Base-by-base conservation (phyloP, 2,797 vertebrate species). In the Arnoldichthys spilopterus region DNA sequence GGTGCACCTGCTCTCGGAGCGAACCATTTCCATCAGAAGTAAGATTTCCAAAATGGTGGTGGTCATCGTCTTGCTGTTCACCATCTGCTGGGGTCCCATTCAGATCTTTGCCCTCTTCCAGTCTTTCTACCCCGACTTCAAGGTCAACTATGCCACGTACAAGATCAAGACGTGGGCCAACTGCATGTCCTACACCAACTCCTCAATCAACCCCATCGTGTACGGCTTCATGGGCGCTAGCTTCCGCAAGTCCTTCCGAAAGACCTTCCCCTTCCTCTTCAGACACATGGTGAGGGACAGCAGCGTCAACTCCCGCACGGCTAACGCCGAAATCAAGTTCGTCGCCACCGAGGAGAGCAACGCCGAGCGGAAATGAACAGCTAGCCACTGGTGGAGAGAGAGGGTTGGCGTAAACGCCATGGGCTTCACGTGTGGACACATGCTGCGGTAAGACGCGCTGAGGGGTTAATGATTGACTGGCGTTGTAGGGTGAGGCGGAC, bases 111-210 rank as follows among this genome's bases (percentile, higher is more conserved):
- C 90, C 82, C 92, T 95, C 26, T 94, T 94, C 74, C 94, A 95
- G 83, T 94, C 93, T 4, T 95, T 95, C 85, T 91, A 95, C 82
- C 92, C 93, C 1, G 88, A 92, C 85, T 96, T 94, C 85, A 90
- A 83, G 62, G 86, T 89, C 70, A 95, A 92, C 85, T 96, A 96
- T 37, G 79, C 91, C 78, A 95, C 93, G 3, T 96, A 96, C 85
- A 96, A 96, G 88, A 95, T 96, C 89, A 96, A 96, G 86, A 96
- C 95, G 0, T 96, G 95, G 95, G 95, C 95, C 80, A 95, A 96
- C 89, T 96, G 95, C 85, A 96, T 96, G 95, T 96, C 95, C 8
- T 96, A 96, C 1, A 93, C 94, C 84, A 96, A 96, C 91, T 96
- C 95, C 8, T 95, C 95, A 0, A 93, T 96, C 87, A 96, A 96